These are phyloP conservation scores for Lepidurus couesii DNA, from an alignment of 1,140 invertebrate genomes.

Conservation along the genomic window DNA sequence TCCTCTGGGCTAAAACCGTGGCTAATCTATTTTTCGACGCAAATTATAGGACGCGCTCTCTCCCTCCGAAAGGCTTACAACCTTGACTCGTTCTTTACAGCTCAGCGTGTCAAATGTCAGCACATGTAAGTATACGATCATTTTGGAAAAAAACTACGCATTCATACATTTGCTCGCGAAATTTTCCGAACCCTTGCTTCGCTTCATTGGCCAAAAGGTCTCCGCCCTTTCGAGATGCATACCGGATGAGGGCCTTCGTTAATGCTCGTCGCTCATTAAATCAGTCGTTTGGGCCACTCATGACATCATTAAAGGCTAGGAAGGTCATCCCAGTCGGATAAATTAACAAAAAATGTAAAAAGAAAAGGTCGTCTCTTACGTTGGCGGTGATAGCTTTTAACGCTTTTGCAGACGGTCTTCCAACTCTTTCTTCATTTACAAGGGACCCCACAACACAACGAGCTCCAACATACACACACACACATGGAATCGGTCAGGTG, in stretches of 20 bases:
- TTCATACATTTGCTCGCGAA: background rate
- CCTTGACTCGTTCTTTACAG: constrained; percentile 1
- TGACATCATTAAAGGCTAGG: constrained; percentile 13
- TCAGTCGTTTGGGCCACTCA: constrained; percentile 17
- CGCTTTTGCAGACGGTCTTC: background rate
- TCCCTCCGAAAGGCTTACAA: background rate
- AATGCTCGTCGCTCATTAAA: constrained; percentile 10
- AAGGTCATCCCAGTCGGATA: background rate
- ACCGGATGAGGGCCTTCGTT: constrained; percentile 3
- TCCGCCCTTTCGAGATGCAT: constrained; percentile 16
- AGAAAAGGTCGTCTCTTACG: background rate
- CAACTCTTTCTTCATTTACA: background rate
- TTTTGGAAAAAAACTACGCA: background rate
- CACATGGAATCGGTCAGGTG: background rate
- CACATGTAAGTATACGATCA: background rate
- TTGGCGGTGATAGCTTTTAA: background rate
- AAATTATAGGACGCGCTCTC: background rate
- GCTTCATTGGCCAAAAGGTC: constrained; percentile 15
- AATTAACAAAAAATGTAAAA: background rate
- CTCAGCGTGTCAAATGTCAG: background rate
- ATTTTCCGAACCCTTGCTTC: background rate
- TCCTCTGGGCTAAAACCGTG: no score
- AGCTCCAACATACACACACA: background rate
- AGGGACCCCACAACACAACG: background rate
- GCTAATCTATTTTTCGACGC: background rate